Evolutionary conservation across 1,140 invertebrate genomes (phyloP), one percentile per base, ranked within the genome.

Genomic region (Berghia stephanieae): DNA sequence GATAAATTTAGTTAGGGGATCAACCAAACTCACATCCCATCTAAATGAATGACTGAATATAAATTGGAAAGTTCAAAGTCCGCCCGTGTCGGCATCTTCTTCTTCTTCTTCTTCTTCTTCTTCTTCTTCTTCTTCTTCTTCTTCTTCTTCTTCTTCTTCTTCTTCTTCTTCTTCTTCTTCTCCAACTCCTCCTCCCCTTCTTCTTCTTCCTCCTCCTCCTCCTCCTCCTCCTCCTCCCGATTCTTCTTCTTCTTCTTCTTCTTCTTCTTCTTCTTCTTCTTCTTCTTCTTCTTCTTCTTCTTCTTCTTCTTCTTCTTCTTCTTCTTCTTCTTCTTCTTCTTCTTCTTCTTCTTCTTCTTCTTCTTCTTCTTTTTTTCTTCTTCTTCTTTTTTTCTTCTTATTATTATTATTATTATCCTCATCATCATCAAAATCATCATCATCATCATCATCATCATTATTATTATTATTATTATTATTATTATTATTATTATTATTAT

Each of bases 121-220:
- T 52, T 16, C 46, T 52, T 16, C 46, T 52, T 16, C 46, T 52
- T 16, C 46, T 52, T 21, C 31, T 66, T 16, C 31, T 66, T 16
- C 31, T 66, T 16, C 31, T 66, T 16, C 52, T 55, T 49, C 77
- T 40, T 36, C 1, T 79, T 67, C 73, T 79, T 71, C 43, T 31
- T 27, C 46, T 60, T 38, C 73, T 49, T 34, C 42, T 52, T 16
- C 46, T 52, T 16, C 46, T 52, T 16, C 46, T 52, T 13, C 24
- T 24, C 46, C 24, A 13, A 13, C 24, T 24, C 46, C 24, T 24
- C 46, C 24, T 24, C 46, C 24, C 46, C 46, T 52, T 24, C 46
- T 75, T 75, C 68, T 73, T 69, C 78, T 72, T 52, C 42, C n/a
- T 8, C 42, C 5, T 18, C 44, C 76, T 57, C 36, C 69, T 55